These are phyloP conservation scores for Disparrhopalites patrizii DNA, from an alignment of 2,888 invertebrate species.

Conservation along the genomic window DNA sequence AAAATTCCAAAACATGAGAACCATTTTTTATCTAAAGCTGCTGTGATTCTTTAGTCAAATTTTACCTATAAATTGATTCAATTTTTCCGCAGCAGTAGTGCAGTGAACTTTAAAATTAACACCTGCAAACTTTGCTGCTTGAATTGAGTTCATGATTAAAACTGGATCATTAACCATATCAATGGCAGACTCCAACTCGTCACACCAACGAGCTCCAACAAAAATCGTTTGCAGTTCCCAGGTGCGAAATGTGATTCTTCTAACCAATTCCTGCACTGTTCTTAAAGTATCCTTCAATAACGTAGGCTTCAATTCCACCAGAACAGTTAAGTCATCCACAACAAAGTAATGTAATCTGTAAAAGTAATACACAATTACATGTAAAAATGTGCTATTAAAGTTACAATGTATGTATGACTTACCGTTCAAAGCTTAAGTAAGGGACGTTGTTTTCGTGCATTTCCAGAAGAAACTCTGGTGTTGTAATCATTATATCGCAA, in stretches of 20 bases:
- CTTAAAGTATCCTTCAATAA: constrained; percentile 9
- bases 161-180: constrained; percentile 13
- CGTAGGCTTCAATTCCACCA: not conserved
- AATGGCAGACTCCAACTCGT: constrained; percentile 14
- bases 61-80: constrained; percentile 18
- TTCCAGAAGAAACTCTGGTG: constrained; percentile 11
- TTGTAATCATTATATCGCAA: constrained; percentile 28
- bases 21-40: no score
- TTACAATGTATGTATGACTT: no score
- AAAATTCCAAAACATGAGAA: no score
- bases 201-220: constrained; percentile 27
- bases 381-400: no score
- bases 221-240: constrained; percentile 29
- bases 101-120: constrained; percentile 15
- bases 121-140: constrained; percentile 27
- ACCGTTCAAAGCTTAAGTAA: constrained; percentile 27
- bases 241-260: no score
- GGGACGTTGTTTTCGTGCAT: not conserved
- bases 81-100: constrained; percentile 5
- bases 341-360: constrained; percentile 27
- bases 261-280: no score
- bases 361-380: not conserved
- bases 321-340: constrained; percentile 25
- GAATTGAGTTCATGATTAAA: constrained; percentile 18
- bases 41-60: no score